phyloP scores from a whole-genome alignment of 1,140 invertebrate species.

The Saccostrea echinata region DNA sequence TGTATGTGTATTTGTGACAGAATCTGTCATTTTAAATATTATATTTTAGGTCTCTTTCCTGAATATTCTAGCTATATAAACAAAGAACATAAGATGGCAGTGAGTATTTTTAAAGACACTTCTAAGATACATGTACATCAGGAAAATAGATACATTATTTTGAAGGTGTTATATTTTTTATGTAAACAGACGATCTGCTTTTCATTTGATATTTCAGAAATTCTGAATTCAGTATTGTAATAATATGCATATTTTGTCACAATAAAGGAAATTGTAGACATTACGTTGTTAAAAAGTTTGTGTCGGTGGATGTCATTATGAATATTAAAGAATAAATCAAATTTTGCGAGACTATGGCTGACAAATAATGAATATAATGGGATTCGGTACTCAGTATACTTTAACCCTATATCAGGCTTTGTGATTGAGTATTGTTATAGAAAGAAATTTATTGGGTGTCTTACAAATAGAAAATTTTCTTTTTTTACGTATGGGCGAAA shows the following conservation, averaged over 20 bases:
- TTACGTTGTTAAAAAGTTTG: not conserved
- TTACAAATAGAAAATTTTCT: no score
- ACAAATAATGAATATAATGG: no score
- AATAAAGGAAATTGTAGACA: slow-evolving; percentile 13
- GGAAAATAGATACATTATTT: no score
- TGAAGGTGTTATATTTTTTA: not conserved
- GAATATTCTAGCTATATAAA: not conserved
- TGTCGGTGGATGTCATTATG: no score
- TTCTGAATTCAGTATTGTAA: not conserved
- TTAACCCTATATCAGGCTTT: no score
- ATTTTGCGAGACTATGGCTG: no score
- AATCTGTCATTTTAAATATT: not conserved
- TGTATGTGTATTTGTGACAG: slow-evolving; percentile 1
- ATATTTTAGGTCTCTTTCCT: not conserved
- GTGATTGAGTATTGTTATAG: no score
- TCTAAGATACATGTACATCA: not conserved
- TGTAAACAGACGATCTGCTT: not conserved
- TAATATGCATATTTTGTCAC: not conserved
- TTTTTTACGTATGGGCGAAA: no score
- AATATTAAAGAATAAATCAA: no score
- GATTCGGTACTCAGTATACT: no score
- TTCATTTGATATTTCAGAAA: not conserved
- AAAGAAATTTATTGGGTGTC: no score
- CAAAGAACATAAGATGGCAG: not conserved
- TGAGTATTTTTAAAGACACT: not conserved